A percentile compares a stretch with the other conserved stretches of the same genome.
These are phyloP conservation scores for Cryptotermes secundus DNA, from an alignment of 1,140 invertebrate species.

Conservation along the genomic window DNA sequence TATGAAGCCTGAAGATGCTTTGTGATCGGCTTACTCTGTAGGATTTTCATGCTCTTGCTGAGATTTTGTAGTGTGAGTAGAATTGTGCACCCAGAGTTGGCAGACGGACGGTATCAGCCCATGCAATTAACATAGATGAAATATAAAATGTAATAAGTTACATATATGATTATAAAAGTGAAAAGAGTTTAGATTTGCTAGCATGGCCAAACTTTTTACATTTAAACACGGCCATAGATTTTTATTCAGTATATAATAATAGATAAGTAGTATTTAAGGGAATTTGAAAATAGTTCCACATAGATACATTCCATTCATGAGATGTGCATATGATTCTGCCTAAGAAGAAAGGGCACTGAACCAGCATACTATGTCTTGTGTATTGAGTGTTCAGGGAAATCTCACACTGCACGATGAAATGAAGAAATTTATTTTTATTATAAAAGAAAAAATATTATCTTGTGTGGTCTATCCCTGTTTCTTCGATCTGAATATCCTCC, in stretches of 20 bases:
- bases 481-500: neutral
- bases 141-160: neutral
- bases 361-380: neutral
- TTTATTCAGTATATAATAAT: neutral
- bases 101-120: neutral
- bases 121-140: neutral
- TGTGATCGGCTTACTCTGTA: too few species aligned
- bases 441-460: neutral
- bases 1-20: too few species aligned
- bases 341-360: constrained; percentile 25
- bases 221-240: neutral
- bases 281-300: constrained; percentile 1
- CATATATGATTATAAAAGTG: constrained; percentile 2
- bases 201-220: neutral
- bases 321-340: constrained; percentile 29
- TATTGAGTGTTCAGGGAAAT: neutral
- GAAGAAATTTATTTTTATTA: neutral
- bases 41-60: neutral
- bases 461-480: neutral
- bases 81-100: neutral
- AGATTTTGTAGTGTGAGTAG: neutral
- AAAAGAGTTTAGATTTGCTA: neutral
- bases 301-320: neutral
- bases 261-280: neutral
- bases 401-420: neutral